Conservation (phyloP, 2,888 invertebrate genomes). For the Himalopsyche kuldschensis region DNA sequence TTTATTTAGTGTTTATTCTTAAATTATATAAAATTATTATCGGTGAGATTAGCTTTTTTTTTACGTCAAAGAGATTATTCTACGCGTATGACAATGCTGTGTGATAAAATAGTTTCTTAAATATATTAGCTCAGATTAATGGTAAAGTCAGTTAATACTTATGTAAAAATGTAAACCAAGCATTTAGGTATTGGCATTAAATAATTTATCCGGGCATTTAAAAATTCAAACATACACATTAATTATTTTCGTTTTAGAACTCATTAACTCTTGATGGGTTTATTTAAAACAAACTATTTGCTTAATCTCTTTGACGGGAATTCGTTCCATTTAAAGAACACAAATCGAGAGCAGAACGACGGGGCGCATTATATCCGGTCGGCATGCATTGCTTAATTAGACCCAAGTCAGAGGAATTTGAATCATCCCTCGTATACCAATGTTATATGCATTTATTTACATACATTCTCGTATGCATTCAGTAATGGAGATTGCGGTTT, state of each 20-base stretch:
- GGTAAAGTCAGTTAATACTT: no score
- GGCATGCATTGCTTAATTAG: not conserved
- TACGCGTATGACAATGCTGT: no score
- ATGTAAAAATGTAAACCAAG: no score
- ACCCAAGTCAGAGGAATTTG: not conserved
- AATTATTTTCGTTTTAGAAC: not conserved
- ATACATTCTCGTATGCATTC: not conserved
- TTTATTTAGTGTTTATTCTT: no score
- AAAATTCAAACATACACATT: no score
- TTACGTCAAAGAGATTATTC: no score
- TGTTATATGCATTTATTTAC: not conserved
- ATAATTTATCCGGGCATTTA: no score
- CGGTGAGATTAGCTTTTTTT: no score
- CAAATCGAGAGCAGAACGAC: not conserved
- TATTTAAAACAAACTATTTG: not conserved
- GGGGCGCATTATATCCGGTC: not conserved
- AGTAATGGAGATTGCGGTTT: not conserved
- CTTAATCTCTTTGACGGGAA: not conserved
- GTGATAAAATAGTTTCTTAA: no score
- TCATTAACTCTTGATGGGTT: not conserved
- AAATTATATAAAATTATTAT: no score
- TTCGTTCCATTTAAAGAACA: not conserved
- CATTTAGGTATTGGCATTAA: no score
- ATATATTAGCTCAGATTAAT: no score
- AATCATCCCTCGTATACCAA: not conserved